Evolutionary conservation across 2,113 vertebrate species (phyloP).

Genomic region (Thomomys bottae): DNA sequence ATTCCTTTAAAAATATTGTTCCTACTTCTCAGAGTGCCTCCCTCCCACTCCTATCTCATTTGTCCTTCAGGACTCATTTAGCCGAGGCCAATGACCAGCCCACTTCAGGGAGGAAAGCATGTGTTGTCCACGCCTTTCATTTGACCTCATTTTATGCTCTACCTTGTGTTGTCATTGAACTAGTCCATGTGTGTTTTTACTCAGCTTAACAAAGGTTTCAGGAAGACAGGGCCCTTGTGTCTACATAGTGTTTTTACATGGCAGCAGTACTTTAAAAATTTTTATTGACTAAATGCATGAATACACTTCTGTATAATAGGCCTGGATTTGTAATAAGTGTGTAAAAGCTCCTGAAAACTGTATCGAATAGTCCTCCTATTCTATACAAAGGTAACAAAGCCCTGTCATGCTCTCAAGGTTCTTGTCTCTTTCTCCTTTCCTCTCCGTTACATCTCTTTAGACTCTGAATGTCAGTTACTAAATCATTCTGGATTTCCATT

Average conservation of each 20-base stretch:
- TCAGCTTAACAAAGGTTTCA: neutral
- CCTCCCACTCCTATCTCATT: neutral
- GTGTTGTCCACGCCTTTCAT: neutral
- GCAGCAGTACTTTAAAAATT: conserved; percentile 4
- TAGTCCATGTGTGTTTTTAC: neutral
- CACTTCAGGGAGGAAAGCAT: neutral
- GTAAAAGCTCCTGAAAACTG: conserved; percentile 24
- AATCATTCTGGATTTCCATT: conserved; percentile 39
- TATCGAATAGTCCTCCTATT: neutral
- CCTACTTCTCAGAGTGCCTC: neutral
- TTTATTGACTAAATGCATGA: conserved; percentile 47
- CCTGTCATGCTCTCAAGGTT: neutral
- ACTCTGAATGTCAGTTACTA: conserved; percentile 28
- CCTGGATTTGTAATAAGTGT: neutral
- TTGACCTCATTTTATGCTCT: neutral
- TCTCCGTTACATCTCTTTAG: neutral
- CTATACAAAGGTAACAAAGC: neutral
- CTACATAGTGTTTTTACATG: neutral
- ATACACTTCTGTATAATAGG: neutral
- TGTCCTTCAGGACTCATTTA: neutral
- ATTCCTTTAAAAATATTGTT: accelerated
- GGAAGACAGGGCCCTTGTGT: neutral
- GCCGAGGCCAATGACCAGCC: neutral
- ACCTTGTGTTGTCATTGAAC: neutral
- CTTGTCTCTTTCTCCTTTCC: conserved; percentile 36